Evolutionary conservation across 2,113 vertebrate species (phyloP).

Genomic region (Recurvirostra avosetta): DNA sequence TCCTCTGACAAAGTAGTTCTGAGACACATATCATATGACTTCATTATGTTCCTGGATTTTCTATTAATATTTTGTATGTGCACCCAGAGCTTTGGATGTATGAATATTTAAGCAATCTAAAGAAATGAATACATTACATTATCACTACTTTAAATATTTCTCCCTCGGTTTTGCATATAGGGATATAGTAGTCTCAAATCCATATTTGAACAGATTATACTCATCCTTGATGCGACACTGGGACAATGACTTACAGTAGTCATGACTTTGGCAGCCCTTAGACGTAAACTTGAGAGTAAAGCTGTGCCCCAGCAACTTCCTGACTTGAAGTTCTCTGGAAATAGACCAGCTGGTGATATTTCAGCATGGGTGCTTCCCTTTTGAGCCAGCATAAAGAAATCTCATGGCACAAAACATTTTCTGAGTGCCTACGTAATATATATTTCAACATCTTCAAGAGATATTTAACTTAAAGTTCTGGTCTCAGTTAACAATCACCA

Average conservation of each 20-base stretch:
- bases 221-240: background rate
- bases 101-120: constrained; percentile 3
- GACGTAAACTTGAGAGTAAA: background rate
- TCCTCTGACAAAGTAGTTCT: background rate
- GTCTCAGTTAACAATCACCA: background rate
- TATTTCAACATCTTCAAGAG: background rate
- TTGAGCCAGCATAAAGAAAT: background rate
- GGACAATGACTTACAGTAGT: background rate
- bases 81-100: background rate
- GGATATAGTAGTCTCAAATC: background rate
- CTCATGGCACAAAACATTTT: accelerated
- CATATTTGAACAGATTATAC: background rate
- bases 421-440: background rate
- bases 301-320: background rate
- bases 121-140: background rate
- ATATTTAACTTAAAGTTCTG: background rate
- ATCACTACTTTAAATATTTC: background rate
- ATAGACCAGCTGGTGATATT: background rate
- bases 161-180: background rate
- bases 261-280: background rate
- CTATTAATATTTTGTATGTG: background rate
- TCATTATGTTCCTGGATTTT: background rate
- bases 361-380: background rate
- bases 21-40: background rate
- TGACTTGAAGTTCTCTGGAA: background rate